A percentile compares a stretch with the other conserved stretches of the same genome.
phyloP scores from a whole-genome alignment of 2,113 vertebrate species.

The Pelvicachromis taeniatus region DNA sequence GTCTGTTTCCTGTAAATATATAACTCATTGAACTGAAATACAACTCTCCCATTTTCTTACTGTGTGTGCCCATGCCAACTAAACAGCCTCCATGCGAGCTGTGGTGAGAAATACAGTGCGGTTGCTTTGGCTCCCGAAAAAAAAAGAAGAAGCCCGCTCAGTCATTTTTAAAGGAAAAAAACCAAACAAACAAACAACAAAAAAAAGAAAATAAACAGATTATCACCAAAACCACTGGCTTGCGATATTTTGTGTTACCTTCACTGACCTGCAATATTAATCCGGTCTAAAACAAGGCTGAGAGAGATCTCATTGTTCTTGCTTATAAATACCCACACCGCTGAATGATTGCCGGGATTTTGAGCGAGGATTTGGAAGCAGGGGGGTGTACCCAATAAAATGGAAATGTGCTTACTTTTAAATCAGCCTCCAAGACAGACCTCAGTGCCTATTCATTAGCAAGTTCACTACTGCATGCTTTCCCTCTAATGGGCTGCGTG shows the following conservation, averaged over 20 bases:
- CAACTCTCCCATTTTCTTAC: neutral
- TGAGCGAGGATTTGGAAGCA: neutral
- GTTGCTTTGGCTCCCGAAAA: neutral
- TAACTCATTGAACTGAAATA: neutral
- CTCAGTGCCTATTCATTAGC: neutral
- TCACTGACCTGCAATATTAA: neutral
- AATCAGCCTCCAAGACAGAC: neutral
- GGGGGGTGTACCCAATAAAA: neutral
- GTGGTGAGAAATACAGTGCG: neutral
- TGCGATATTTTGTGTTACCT: neutral
- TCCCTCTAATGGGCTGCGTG: neutral
- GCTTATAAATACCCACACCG: neutral
- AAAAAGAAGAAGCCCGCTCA: neutral
- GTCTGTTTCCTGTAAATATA: constrained; percentile 25
- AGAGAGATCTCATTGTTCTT: neutral
- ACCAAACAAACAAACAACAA: neutral
- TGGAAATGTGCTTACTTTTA: neutral
- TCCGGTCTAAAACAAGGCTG: neutral
- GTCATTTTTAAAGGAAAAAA: neutral
- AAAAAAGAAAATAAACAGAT: neutral
- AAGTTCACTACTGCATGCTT: neutral
- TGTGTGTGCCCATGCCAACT: neutral
- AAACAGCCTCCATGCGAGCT: neutral
- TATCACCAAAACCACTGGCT: neutral
- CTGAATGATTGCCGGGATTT: neutral